A percentile compares a stretch with the other conserved stretches of the same genome.
Evolutionary conservation across 2,888 invertebrate species (phyloP).

Genomic region (Eristalis pertinax): DNA sequence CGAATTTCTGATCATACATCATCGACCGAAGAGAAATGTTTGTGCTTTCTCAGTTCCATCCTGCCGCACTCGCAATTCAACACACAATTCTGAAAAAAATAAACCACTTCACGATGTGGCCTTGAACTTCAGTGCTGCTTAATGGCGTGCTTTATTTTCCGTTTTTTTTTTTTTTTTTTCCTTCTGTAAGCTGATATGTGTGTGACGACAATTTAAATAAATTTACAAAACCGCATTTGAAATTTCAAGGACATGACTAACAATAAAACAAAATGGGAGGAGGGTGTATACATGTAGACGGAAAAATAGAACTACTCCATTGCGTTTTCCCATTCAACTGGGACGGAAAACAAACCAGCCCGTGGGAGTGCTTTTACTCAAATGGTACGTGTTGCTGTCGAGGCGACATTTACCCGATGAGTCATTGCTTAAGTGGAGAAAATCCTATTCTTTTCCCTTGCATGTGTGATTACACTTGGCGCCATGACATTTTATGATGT

Average conservation of each 20-base stretch:
- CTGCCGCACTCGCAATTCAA: neutral
- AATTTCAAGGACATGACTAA: slow-evolving; percentile 33
- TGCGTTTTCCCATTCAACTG: slow-evolving; percentile 1
- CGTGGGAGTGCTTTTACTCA: neutral
- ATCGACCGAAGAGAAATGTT: neutral
- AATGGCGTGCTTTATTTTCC: slow-evolving; percentile 10
- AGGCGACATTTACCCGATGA: slow-evolving; percentile 24
- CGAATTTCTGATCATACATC: neutral
- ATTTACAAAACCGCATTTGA: slow-evolving; percentile 45
- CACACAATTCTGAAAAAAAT: neutral
- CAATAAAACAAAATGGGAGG: neutral
- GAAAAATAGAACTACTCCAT: neutral
- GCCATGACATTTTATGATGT: slow-evolving; percentile 53
- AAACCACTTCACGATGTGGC: slow-evolving; percentile 2
- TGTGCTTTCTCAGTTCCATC: neutral
- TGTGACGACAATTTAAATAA: slow-evolving; percentile 31
- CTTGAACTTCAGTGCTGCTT: slow-evolving; percentile 38
- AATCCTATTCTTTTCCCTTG: slow-evolving; percentile 20
- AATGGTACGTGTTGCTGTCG: slow-evolving; percentile 45
- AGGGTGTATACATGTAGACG: neutral
- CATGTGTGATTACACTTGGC: slow-evolving; percentile 59
- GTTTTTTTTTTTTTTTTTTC: slow-evolving; percentile 7
- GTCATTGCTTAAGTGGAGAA: slow-evolving; percentile 14
- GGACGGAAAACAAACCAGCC: neutral
- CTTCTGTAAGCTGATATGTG: neutral